Evolutionary conservation across 2,888 invertebrate species (phyloP), one percentile per base, ranked within the genome.

Genomic region (Epinotia demarniana): DNA sequence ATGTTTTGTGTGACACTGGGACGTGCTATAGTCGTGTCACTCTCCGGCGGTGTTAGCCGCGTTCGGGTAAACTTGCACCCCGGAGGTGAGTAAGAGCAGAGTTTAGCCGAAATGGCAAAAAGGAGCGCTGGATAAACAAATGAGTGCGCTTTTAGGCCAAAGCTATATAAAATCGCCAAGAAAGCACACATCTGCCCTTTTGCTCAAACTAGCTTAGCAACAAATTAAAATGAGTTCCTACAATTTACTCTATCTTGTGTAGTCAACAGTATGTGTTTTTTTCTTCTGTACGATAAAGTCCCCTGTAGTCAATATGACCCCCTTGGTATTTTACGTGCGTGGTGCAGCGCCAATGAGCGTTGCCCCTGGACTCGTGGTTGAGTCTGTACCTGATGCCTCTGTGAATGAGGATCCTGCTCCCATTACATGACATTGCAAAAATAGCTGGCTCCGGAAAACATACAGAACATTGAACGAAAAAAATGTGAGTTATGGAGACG

Each of bases 291-390:
- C 76, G 9, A 80, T 66, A 11, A 80, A n/a, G 18, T 78, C 72
- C 6, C 79, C 77, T 5, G 75, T 43, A 5, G 81, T 78, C 23
- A 77, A 72, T 0, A 83, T 57, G 2, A 61, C 55, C 0, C 81
- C 81, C 58, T 69, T 79, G 53, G 66, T 62, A 73, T 6, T 16
- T 67, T n/a, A 43, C 11, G 63, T 79, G 77, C 3, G 78, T 78
- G 9, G 78, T 78, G 55, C 80, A 81, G 9, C 46, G 8, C 82
- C 82, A 82, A 4, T 77, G 69, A 1, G 19, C 63, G 60, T 76
- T 79, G n/a, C 27, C 16, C 12, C 43, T 63, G 3, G 23, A 39
- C 49, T 46, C 13, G 19, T 57, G 12, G 5, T 70, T 64, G 16
- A 19, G 58, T 3, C 74, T 62, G 18, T 73, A 78, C 16, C 53